These are phyloP conservation scores for Bimastos eiseni DNA, from an alignment of 2,888 invertebrate species.

Conservation along the genomic window DNA sequence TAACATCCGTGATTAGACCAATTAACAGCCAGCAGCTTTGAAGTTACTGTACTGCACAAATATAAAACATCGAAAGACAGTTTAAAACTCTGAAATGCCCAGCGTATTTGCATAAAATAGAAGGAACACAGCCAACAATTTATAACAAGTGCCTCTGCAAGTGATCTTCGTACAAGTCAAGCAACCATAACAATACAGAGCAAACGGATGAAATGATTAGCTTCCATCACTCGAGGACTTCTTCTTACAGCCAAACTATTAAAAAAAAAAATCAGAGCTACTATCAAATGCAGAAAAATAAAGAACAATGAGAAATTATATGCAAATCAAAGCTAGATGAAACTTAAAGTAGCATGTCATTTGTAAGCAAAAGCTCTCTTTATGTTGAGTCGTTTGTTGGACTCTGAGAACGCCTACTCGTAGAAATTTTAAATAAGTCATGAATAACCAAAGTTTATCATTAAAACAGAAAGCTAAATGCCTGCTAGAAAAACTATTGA, in stretches of 20 bases:
- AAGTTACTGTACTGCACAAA: neutral
- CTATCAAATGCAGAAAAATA: neutral
- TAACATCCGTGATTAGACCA: neutral
- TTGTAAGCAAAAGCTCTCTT: neutral
- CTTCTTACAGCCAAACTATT: conserved; percentile 5
- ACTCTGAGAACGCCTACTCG: neutral
- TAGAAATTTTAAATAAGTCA: neutral
- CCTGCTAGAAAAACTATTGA: neutral
- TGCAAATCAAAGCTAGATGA: neutral
- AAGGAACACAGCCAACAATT: neutral
- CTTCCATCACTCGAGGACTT: neutral
- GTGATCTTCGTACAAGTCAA: neutral
- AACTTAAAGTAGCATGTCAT: neutral
- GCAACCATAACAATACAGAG: conserved; percentile 1
- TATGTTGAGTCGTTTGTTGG: neutral
- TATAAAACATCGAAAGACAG: neutral
- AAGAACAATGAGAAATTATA: neutral
- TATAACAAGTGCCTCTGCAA: neutral
- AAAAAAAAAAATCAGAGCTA: neutral
- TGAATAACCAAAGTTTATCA: neutral
- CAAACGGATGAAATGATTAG: neutral
- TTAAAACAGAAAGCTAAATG: neutral
- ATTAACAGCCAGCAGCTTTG: neutral
- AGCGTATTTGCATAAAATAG: neutral
- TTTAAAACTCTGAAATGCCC: neutral